A percentile compares a stretch with the other conserved stretches of the same genome.
phyloP scores from a whole-genome alignment of 2,888 invertebrate genomes.

The Dicycla oo region DNA sequence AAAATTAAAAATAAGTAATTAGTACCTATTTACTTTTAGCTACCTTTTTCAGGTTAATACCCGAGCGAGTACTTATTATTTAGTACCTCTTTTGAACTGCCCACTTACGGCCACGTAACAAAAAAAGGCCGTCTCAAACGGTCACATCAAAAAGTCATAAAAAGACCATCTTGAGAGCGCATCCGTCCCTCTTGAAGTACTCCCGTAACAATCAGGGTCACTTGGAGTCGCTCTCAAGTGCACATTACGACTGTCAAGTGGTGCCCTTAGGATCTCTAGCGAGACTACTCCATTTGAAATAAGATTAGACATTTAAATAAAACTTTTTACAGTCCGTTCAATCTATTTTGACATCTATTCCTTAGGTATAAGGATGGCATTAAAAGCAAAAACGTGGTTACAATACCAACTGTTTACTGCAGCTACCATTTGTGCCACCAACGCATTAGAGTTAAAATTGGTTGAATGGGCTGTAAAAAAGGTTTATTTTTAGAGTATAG shows the following conservation, averaged over 20 bases:
- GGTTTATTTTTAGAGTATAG: too few relatives aligned
- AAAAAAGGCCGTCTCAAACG: conserved; percentile 25
- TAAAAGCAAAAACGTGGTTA: too few relatives aligned
- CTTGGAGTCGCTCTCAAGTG: conserved; percentile 53
- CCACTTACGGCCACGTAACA: conserved; percentile 10
- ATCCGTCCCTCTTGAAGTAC: conserved; percentile 45
- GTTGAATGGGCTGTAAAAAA: too few relatives aligned
- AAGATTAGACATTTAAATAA: too few relatives aligned
- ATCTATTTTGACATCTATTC: too few relatives aligned
- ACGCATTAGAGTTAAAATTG: too few relatives aligned
- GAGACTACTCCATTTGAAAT: too few relatives aligned
- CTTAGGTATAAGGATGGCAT: too few relatives aligned
- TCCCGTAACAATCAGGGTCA: conserved; percentile 60
- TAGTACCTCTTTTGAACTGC: conserved; percentile 30
- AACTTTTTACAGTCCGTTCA: too few relatives aligned
- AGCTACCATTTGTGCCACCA: too few relatives aligned
- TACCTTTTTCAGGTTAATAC: background rate
- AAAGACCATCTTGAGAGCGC: conserved; percentile 39
- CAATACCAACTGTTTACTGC: too few relatives aligned
- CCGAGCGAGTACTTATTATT: background rate
- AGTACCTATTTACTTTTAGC: background rate
- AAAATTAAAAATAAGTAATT: too few relatives aligned
- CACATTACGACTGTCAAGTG: conserved; percentile 59
- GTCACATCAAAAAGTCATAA: conserved; percentile 37
- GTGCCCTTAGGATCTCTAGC: conserved; percentile 19